Conservation (phyloP, 1,140 invertebrate species). For the Hetaerina americana region DNA sequence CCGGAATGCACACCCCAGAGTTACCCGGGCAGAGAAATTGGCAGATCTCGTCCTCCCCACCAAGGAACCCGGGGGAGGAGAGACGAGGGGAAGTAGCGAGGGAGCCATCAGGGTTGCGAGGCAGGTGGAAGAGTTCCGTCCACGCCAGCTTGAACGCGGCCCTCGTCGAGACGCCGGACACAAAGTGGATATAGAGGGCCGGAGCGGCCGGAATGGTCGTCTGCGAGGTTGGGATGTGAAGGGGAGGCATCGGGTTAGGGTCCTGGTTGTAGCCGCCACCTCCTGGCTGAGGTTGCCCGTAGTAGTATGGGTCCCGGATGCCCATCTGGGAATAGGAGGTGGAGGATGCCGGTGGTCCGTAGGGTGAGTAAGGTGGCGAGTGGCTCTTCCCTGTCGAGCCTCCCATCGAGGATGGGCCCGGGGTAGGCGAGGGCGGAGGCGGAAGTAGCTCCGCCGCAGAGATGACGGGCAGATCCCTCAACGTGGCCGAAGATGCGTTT, state of each 20-base stretch:
- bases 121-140: conserved; percentile 78
- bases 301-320: neutral
- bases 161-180: conserved; percentile 56
- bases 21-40: conserved; percentile 71
- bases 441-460: conserved; percentile 53
- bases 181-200: conserved; percentile 51
- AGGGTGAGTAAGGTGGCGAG: neutral
- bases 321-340: neutral
- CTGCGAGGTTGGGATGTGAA: neutral
- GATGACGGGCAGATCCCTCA: conserved; percentile 61
- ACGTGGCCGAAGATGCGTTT: conserved; percentile 50
- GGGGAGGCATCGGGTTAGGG: neutral
- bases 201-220: conserved; percentile 27
- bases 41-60: conserved; percentile 27
- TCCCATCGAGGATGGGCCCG: conserved; percentile 43
- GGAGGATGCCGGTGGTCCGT: neutral
- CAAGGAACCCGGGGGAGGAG: conserved; percentile 12
- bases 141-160: conserved; percentile 76
- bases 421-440: conserved; percentile 28
- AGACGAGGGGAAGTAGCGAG: conserved; percentile 45
- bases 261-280: neutral
- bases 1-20: conserved; percentile 63
- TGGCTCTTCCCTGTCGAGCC: conserved; percentile 17
- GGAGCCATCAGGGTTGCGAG: conserved; percentile 65
- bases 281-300: neutral